A percentile compares a stretch with the other conserved stretches of the same genome.
Conservation (phyloP, 2,113 vertebrate genomes). For the Oostethus manadensis region DNA sequence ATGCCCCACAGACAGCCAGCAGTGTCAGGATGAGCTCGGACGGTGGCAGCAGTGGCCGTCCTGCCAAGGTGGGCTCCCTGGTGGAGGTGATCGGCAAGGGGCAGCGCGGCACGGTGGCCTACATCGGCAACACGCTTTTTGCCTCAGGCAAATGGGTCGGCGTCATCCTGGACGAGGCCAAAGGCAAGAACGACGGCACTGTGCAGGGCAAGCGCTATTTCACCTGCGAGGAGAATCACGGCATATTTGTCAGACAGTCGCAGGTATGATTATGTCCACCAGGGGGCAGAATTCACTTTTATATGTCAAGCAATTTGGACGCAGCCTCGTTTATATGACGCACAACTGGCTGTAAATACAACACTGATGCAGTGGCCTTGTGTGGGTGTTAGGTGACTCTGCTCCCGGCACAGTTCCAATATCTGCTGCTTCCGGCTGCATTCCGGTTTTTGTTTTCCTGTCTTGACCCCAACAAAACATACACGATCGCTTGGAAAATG, state of each 20-base stretch:
- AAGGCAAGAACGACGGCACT: constrained; percentile 94
- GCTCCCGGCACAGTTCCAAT: neutral
- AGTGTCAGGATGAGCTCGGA: constrained; percentile 88
- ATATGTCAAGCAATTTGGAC: no score
- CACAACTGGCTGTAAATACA: neutral
- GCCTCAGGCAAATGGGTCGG: constrained; percentile 97
- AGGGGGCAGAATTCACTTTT: no score
- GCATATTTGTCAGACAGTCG: constrained; percentile 95
- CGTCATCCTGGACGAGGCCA: constrained; percentile 91
- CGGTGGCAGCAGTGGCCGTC: constrained; percentile 73
- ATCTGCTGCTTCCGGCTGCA: no score
- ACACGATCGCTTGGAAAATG: neutral
- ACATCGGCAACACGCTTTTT: constrained; percentile 89
- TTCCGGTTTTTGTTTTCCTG: neutral
- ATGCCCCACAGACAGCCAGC: constrained; percentile 71
- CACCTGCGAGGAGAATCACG: constrained; percentile 88
- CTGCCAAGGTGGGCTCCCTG: constrained; percentile 85
- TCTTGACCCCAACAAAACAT: neutral
- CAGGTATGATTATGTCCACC: constrained; percentile 73
- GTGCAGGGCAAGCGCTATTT: constrained; percentile 96
- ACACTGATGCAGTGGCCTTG: no score
- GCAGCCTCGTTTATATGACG: neutral
- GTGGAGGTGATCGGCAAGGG: constrained; percentile 97
- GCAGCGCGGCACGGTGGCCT: constrained; percentile 89
- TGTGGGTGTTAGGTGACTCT: neutral